phyloP scores from a whole-genome alignment of 2,113 vertebrate species.

The Gymnorhina tibicen region DNA sequence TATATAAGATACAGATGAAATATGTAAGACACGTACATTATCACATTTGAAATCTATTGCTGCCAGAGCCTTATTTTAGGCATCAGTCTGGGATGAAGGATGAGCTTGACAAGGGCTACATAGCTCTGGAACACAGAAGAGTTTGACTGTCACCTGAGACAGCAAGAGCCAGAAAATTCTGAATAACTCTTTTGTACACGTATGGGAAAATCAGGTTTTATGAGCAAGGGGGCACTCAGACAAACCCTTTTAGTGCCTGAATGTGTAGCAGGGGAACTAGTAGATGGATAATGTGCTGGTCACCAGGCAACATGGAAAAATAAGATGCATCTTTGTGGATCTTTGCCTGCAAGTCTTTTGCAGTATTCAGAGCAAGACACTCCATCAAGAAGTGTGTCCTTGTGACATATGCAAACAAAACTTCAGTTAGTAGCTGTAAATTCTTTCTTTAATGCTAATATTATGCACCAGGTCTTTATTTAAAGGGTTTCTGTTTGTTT shows the following conservation, averaged over 20 bases:
- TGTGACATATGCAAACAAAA: background rate
- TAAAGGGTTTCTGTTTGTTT: background rate
- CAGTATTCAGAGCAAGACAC: background rate
- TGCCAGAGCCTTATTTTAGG: background rate
- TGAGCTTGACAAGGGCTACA: background rate
- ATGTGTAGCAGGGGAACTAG: background rate
- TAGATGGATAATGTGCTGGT: background rate
- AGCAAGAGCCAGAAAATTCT: background rate
- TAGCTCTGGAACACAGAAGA: background rate
- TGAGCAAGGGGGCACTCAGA: background rate
- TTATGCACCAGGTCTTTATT: background rate
- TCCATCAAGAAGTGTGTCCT: background rate
- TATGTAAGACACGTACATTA: background rate
- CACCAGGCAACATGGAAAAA: background rate
- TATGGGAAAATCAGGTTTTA: background rate
- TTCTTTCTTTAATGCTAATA: background rate
- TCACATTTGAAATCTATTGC: background rate
- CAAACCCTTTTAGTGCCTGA: background rate
- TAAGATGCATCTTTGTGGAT: background rate
- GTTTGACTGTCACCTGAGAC: background rate
- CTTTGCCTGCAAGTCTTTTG: background rate
- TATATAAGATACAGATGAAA: background rate
- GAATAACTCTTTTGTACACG: background rate
- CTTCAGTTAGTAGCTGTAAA: background rate
- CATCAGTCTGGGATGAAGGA: background rate